Conservation (phyloP, 64 coral and sea anemone species). For the Porites lutea region DNA sequence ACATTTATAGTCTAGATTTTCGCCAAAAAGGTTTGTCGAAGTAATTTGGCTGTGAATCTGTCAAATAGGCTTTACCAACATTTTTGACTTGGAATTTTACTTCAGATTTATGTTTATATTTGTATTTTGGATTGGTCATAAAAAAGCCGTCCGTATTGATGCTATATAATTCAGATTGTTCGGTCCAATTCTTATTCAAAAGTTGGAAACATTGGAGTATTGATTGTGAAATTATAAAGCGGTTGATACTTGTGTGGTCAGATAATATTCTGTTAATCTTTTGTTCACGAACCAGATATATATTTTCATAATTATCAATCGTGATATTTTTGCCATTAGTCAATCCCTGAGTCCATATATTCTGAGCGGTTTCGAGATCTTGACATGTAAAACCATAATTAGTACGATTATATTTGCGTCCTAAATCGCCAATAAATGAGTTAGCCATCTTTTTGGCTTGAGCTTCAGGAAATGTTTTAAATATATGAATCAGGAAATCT, state of each 20-base stretch:
- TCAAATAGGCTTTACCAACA: background rate
- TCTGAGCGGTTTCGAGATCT: slow-evolving; percentile 16
- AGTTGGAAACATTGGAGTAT: background rate
- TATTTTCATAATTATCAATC: background rate
- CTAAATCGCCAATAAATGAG: background rate
- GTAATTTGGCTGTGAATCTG: background rate
- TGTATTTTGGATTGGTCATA: no score
- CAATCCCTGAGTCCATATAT: background rate
- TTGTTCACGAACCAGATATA: slow-evolving; percentile 23
- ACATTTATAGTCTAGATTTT: background rate
- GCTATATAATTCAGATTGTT: no score
- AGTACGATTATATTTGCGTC: slow-evolving; percentile 23
- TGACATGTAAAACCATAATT: slow-evolving; percentile 25
- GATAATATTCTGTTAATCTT: background rate
- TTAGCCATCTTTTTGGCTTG: no score
- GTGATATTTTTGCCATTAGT: slow-evolving; percentile 24
- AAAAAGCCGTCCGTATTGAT: no score
- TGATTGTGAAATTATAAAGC: slow-evolving; percentile 23
- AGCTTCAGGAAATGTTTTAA: background rate
- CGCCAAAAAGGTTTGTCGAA: slow-evolving; percentile 43
- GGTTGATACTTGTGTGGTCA: slow-evolving; percentile 22
- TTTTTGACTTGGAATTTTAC: no score
- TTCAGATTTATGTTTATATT: no score
- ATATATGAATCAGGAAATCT: background rate
- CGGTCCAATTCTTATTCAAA: background rate